phyloP scores from a whole-genome alignment of 1,140 invertebrate genomes.

The Euura saliciscinereae region DNA sequence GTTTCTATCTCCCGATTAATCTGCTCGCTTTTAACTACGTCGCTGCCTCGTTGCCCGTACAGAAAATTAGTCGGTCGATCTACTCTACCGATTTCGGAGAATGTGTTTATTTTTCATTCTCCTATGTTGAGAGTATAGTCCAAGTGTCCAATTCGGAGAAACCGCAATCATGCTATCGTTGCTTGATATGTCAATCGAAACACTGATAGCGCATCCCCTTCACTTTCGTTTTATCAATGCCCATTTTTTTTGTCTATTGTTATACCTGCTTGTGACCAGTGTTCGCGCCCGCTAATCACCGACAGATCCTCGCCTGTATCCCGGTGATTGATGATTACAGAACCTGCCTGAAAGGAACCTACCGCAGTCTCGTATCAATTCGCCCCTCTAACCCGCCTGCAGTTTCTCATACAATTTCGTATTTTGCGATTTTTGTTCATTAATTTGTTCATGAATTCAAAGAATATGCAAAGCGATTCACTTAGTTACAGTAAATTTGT shows the following conservation, averaged over 20 bases:
- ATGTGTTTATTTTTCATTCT: too few relatives aligned
- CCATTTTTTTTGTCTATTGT: conserved; percentile 14
- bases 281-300: conserved; percentile 14
- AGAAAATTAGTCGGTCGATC: too few relatives aligned
- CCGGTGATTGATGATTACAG: conserved; percentile 8
- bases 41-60: too few relatives aligned
- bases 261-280: conserved; percentile 10
- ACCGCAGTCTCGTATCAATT: conserved; percentile 49
- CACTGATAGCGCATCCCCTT: background rate
- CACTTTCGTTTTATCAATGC: background rate
- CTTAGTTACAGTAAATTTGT: too few relatives aligned
- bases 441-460: too few relatives aligned
- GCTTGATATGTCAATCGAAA: background rate
- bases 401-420: background rate
- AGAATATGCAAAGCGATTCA: too few relatives aligned
- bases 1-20: conserved; percentile 4
- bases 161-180: background rate
- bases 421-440: background rate
- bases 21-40: background rate
- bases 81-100: too few relatives aligned
- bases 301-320: conserved; percentile 9
- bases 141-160: too few relatives aligned
- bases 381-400: conserved; percentile 1
- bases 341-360: conserved; percentile 34
- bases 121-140: too few relatives aligned